phyloP scores from a whole-genome alignment of 2,888 invertebrate species.

The Agrilus biguttatus region DNA sequence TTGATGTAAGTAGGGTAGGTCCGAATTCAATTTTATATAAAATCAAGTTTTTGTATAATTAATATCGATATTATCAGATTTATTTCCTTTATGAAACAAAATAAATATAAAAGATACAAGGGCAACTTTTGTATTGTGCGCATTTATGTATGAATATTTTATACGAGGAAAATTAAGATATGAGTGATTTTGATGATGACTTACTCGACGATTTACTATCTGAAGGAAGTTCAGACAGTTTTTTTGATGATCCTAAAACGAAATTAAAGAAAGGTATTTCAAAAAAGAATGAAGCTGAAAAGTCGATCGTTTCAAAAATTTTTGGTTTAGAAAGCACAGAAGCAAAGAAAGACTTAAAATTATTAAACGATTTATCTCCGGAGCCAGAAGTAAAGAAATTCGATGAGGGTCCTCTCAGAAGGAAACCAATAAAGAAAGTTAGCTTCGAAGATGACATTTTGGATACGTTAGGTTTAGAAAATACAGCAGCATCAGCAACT shows the following conservation, averaged over 20 bases:
- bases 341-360: conserved; percentile 9
- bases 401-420: background rate
- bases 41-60: too few relatives aligned
- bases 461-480: conserved; percentile 17
- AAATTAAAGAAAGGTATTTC: conserved; percentile 16
- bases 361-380: conserved; percentile 13
- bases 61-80: too few relatives aligned
- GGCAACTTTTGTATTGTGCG: too few relatives aligned
- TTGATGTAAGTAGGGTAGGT: too few relatives aligned
- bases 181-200: conserved; percentile 30
- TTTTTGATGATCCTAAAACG: conserved; percentile 46
- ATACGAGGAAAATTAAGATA: too few relatives aligned
- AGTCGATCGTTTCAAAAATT: conserved; percentile 17
- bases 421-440: conserved; percentile 16
- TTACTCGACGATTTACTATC: conserved; percentile 50
- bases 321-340: conserved; percentile 17
- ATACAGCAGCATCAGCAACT: conserved; percentile 3
- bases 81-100: too few relatives aligned
- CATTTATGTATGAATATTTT: too few relatives aligned
- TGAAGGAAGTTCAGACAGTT: conserved; percentile 57
- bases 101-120: too few relatives aligned
- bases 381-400: conserved; percentile 5
- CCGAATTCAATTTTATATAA: too few relatives aligned
- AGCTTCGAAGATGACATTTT: conserved; percentile 25
- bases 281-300: conserved; percentile 21